Base-by-base conservation (phyloP, 2,797 vertebrate genomes). In the Podarcis lilfordi region DNA sequence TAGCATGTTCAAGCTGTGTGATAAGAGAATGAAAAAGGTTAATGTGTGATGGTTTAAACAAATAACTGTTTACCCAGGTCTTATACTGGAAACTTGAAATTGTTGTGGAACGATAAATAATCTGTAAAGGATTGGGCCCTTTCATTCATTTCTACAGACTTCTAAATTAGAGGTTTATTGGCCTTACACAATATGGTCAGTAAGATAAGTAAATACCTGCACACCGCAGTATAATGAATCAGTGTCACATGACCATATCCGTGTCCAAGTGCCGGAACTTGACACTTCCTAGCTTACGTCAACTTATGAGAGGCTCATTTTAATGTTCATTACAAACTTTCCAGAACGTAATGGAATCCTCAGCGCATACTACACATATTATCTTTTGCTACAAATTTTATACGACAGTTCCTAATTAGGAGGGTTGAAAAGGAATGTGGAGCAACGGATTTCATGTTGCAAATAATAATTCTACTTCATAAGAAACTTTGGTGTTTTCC, bases 1-100 rank as follows among this genome's bases (percentile, higher is more conserved):
- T 98, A 50, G 99, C 99, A 96, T 99, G 99, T 94, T 99, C 98
- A 79, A 99, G 97, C 99, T 99, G 94, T 79, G 91, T 29, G 11
- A 89, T 72, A 74, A 87, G 78, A 86, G 75, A 94, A 92, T 37
- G 32, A 86, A 8, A 89, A 3, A 83, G 40, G 89, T 87, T 61
- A 94, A 82, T 35, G 80, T 69, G 91, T 92, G 13, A 82, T 76
- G 13, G 1, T n/a, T 76, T 86, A 2, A 55, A 35, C 69, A 83
- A 85, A 27, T 55, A 50, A 50, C 27, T 25, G 59, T 79, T 68
- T 50, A 75, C 1, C n/a, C 79, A 8, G 43, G 1, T 82, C 5
- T 87, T 5, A 40, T 29, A 71, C 66, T 68, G 89, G 35, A 88
- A 81, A 75, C 32, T 55, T 78, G 40, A 45, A 78, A 4, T 10